These are phyloP conservation scores for Anodontia alba DNA, from an alignment of 2,888 invertebrate genomes.

Conservation along the genomic window DNA sequence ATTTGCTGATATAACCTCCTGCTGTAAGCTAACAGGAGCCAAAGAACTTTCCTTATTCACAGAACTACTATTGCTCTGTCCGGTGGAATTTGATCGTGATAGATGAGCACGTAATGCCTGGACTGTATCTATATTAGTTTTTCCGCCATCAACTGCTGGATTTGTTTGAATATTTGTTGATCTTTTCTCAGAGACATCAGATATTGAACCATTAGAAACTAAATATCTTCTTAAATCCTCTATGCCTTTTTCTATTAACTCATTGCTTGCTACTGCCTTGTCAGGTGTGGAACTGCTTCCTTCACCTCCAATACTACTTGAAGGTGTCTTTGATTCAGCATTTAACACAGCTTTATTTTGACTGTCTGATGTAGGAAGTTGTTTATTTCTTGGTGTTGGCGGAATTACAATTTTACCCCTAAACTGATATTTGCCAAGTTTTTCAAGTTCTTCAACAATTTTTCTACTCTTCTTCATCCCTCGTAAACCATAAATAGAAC, in stretches of 20 bases:
- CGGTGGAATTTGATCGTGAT: too few species aligned
- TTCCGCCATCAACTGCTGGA: too few species aligned
- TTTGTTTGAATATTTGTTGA: too few species aligned
- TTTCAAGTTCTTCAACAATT: constrained; percentile 51
- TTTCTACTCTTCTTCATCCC: constrained; percentile 64
- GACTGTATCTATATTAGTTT: too few species aligned
- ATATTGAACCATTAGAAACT: background rate
- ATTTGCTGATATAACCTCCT: background rate
- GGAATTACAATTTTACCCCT: constrained; percentile 45
- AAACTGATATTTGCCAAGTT: constrained; percentile 33
- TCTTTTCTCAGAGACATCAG: background rate
- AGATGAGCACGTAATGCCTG: too few species aligned
- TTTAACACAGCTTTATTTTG: background rate
- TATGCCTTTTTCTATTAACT: background rate
- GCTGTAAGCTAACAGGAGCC: background rate
- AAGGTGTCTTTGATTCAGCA: background rate
- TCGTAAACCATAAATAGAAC: constrained; percentile 61
- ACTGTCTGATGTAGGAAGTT: background rate
- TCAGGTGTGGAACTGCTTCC: background rate
- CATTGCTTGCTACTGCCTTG: background rate
- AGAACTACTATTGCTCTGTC: too few species aligned
- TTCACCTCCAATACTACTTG: background rate
- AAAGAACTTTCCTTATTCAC: too few species aligned
- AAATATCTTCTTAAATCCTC: background rate
- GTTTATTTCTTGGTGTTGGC: constrained; percentile 19